phyloP scores from a whole-genome alignment of 2,888 invertebrate genomes.

The Andrena minutula region DNA sequence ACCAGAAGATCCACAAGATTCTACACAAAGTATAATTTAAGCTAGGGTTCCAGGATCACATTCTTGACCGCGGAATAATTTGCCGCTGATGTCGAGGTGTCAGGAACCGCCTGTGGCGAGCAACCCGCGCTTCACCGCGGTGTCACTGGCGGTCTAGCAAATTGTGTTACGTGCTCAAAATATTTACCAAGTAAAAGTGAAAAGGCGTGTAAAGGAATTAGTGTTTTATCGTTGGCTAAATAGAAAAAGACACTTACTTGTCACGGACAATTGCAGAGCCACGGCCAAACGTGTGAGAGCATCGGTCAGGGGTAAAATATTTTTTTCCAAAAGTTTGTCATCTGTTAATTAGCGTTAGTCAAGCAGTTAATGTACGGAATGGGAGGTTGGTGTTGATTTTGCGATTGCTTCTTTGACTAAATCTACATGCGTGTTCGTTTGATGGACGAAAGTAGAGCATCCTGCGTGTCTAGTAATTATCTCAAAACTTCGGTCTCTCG shows the following conservation, averaged over 20 bases:
- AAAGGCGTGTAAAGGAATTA: background rate
- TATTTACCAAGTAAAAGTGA: background rate
- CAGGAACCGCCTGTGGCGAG: background rate
- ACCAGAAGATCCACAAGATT: too few species aligned
- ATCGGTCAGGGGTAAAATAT: slow-evolving; percentile 88
- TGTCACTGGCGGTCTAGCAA: background rate
- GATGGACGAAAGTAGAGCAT: background rate
- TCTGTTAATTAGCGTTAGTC: slow-evolving; percentile 79
- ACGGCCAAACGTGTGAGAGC: slow-evolving; percentile 88
- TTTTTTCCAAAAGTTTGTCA: slow-evolving; percentile 86
- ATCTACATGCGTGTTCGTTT: background rate
- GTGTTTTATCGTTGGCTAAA: background rate
- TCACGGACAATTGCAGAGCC: slow-evolving; percentile 89
- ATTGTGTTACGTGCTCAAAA: background rate
- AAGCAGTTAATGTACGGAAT: slow-evolving; percentile 34
- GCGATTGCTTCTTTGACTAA: slow-evolving; percentile 18
- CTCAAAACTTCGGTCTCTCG: slow-evolving; percentile 2
- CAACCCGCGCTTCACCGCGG: slow-evolving; percentile 35
- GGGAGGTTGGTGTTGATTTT: slow-evolving; percentile 4
- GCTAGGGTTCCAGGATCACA: background rate
- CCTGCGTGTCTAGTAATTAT: background rate
- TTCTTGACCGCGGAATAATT: background rate
- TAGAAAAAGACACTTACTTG: slow-evolving; percentile 87
- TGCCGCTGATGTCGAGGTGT: background rate
- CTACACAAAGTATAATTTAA: background rate